A percentile compares a stretch with the other conserved stretches of the same genome.
These are phyloP conservation scores for cat (Felis catus) DNA, from an alignment of 2,113 vertebrate species.

Conservation along the genomic window F.catus_Fca126_mat1.0 CM031419.1:32255501-32256000, in stretches of 20 bases:
- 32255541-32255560: background rate
- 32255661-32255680: background rate
- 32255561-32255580: background rate
- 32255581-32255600: background rate
- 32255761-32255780: fast-evolving
- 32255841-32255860: background rate
- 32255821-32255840: background rate
- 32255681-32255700: background rate
- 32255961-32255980: background rate
- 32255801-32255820: background rate
- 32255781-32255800: background rate
- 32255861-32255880: background rate
- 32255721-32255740: background rate
- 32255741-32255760: background rate
- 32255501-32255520: fast-evolving
- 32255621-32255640: background rate
- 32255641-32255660: background rate
- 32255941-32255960: background rate
- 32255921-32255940: fast-evolving
- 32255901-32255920: background rate
- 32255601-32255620: background rate
- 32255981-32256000: background rate
- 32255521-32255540: background rate
- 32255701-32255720: background rate
- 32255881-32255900: background rate